Evolutionary conservation across 2,888 invertebrate genomes (phyloP).

Genomic region (Sepioteuthis lessoniana): DNA sequence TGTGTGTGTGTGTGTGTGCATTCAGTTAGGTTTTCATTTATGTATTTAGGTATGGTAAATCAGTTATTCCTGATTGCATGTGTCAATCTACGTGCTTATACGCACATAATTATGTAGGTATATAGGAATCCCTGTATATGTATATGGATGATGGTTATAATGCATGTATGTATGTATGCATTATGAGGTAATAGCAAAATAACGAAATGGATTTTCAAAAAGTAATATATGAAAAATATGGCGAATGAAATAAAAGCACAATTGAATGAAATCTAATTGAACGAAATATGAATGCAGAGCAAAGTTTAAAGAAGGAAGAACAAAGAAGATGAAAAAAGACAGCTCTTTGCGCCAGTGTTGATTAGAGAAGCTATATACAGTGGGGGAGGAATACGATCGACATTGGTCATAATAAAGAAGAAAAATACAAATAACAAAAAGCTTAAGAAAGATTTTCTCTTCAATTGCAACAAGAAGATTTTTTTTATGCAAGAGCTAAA

Average conservation of each 20-base stretch:
- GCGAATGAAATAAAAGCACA: not conserved
- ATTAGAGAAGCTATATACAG: not conserved
- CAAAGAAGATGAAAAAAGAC: too few relatives aligned
- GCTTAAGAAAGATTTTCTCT: too few relatives aligned
- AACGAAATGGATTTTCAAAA: not conserved
- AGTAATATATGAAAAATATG: not conserved
- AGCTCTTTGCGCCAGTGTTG: not conserved
- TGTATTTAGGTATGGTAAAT: too few relatives aligned
- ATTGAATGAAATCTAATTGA: not conserved
- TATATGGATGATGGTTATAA: too few relatives aligned
- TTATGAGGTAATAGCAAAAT: not conserved
- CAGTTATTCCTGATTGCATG: too few relatives aligned
- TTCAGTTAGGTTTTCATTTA: too few relatives aligned
- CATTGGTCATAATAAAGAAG: too few relatives aligned
- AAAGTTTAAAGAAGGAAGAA: not conserved
- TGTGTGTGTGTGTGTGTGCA: too few relatives aligned
- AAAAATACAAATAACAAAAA: too few relatives aligned
- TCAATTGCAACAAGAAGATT: too few relatives aligned
- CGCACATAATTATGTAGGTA: not conserved
- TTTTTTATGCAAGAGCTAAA: not conserved
- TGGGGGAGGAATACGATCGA: not conserved
- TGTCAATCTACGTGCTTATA: not conserved
- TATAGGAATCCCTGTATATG: not conserved
- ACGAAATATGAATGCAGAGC: not conserved
- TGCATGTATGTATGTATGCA: not conserved